A percentile compares a stretch with the other conserved stretches of the same genome.
phyloP scores from a whole-genome alignment of 2,113 vertebrate species.

The Alligator sinensis region DNA sequence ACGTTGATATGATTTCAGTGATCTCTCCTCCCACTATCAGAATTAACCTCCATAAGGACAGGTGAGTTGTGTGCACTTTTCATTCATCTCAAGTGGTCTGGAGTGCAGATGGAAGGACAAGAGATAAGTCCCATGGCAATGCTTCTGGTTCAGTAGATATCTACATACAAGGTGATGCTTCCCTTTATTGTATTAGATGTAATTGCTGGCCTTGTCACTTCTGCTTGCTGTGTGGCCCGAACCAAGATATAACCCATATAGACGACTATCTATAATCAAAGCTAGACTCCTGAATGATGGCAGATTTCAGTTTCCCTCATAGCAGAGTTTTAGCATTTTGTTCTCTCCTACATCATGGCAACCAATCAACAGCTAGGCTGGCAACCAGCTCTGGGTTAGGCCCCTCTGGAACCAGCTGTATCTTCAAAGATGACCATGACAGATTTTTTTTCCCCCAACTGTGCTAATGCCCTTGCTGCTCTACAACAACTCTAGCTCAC shows the following conservation, averaged over 20 bases:
- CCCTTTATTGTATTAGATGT: background rate
- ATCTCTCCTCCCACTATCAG: background rate
- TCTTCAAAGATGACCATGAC: rapidly evolving
- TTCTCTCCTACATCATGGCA: background rate
- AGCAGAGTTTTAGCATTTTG: background rate
- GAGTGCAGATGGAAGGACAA: background rate
- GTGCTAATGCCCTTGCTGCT: background rate
- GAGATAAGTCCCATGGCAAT: background rate
- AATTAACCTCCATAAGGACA: background rate
- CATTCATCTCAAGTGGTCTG: background rate
- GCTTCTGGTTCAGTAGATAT: background rate
- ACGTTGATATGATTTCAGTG: background rate
- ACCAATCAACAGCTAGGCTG: background rate
- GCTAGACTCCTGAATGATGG: background rate
- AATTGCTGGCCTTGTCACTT: background rate
- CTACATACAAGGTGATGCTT: background rate
- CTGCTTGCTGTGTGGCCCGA: background rate
- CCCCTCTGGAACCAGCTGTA: background rate
- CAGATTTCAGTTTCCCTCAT: background rate
- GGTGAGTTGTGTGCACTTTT: background rate
- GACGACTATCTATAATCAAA: background rate
- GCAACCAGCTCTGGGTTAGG: background rate
- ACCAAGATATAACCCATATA: background rate
- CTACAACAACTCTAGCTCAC: background rate
- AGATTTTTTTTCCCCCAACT: rapidly evolving